These are phyloP conservation scores for Agonopterix heracliana DNA, from an alignment of 2,888 invertebrate genomes.

Conservation along the genomic window DNA sequence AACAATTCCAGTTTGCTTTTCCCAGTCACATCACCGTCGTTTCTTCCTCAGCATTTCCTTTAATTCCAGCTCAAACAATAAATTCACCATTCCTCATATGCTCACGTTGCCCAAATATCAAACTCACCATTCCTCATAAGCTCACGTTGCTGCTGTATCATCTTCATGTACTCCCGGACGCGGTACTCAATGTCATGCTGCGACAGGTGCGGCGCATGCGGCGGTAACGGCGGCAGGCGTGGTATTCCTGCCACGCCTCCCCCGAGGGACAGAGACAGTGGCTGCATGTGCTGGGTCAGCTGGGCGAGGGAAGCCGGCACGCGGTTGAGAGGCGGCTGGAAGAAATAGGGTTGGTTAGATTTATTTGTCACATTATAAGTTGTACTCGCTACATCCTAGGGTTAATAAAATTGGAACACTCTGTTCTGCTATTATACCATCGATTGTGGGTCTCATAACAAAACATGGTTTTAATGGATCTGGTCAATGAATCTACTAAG, in stretches of 20 bases:
- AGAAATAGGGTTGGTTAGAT: slow-evolving; percentile 5
- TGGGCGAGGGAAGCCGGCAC: slow-evolving; percentile 75
- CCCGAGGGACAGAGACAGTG: slow-evolving; percentile 82
- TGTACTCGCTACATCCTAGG: no score
- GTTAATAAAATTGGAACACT: no score
- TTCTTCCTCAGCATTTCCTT: no score
- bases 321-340: slow-evolving; percentile 71
- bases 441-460: no score
- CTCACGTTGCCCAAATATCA: slow-evolving; percentile 44
- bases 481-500: no score
- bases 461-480: no score
- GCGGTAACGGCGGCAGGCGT: slow-evolving; percentile 74
- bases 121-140: slow-evolving; percentile 58
- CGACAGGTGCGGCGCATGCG: slow-evolving; percentile 74
- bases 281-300: slow-evolving; percentile 81
- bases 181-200: slow-evolving; percentile 85
- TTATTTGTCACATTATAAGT: no score
- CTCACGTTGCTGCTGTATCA: slow-evolving; percentile 75
- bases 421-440: no score
- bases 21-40: no score
- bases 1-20: no score
- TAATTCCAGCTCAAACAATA: no score
- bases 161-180: slow-evolving; percentile 87
- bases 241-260: slow-evolving; percentile 73
- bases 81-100: slow-evolving; percentile 57